These are phyloP conservation scores for Linhomoeus sp. DNA, from an alignment of 2,888 invertebrate genomes.

Conservation along the genomic window DNA sequence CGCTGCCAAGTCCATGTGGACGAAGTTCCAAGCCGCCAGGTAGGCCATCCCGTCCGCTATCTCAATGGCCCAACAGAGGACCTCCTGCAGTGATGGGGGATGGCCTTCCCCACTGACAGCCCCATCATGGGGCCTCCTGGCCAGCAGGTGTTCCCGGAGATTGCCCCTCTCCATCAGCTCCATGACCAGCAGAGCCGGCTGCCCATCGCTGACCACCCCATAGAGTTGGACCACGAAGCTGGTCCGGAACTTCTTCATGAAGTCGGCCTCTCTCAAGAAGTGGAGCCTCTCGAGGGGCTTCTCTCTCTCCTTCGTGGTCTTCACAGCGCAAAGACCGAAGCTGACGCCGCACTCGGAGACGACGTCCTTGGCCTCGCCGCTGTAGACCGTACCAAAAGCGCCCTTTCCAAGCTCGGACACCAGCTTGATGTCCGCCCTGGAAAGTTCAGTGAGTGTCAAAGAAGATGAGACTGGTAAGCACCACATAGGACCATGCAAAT, in stretches of 20 bases:
- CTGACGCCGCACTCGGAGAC: slow-evolving; percentile 6
- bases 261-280: slow-evolving; percentile 21
- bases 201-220: slow-evolving; percentile 80
- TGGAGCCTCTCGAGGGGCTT: slow-evolving; percentile 14
- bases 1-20: slow-evolving; percentile 80
- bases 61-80: slow-evolving; percentile 40
- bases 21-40: slow-evolving; percentile 64
- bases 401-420: too few relatives aligned
- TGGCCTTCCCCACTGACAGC: slow-evolving; percentile 12
- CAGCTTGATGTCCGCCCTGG: too few relatives aligned
- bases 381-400: too few relatives aligned
- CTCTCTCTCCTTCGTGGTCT: slow-evolving; percentile 17
- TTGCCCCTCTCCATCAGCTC: slow-evolving; percentile 62
- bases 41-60: slow-evolving; percentile 99
- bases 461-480: too few relatives aligned
- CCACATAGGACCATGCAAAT: too few relatives aligned
- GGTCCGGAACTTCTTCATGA: slow-evolving; percentile 25
- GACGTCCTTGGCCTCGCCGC: background rate
- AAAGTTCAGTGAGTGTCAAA: too few relatives aligned
- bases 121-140: slow-evolving; percentile 16
- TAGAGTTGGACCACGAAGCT: slow-evolving; percentile 50
- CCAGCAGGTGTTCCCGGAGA: slow-evolving; percentile 19
- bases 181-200: slow-evolving; percentile 87
- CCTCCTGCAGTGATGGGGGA: slow-evolving; percentile 31
- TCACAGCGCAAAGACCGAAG: slow-evolving; percentile 24